A percentile compares a stretch with the other conserved stretches of the same genome.
Evolutionary conservation across 2,113 vertebrate genomes (phyloP).

Genomic region (Ceuthmochares aereus): DNA sequence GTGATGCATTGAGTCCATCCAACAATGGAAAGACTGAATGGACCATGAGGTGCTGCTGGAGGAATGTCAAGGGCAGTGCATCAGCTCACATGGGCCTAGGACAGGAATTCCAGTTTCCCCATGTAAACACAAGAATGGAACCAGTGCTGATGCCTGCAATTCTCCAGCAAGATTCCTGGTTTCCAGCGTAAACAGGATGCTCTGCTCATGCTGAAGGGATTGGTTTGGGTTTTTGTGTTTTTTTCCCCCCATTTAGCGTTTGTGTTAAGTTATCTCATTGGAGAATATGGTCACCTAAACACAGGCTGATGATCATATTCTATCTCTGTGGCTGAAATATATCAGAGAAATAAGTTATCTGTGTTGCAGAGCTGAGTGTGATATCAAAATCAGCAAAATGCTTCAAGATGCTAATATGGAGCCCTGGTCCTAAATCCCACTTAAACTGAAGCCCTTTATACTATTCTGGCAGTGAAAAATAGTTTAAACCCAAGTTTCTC

Average conservation of each 20-base stretch:
- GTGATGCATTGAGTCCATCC: background rate
- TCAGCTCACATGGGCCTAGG: background rate
- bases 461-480: background rate
- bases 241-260: background rate
- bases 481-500: background rate
- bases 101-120: background rate
- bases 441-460: rapidly evolving
- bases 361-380: background rate
- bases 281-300: background rate
- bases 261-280: background rate
- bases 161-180: background rate
- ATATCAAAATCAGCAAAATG: background rate
- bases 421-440: background rate
- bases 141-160: background rate
- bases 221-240: too few relatives aligned
- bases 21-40: background rate
- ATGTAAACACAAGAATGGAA: background rate
- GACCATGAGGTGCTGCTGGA: background rate
- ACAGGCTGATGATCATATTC: background rate
- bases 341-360: background rate
- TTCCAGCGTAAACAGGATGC: background rate
- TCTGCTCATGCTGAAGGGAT: background rate
- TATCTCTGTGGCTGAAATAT: rapidly evolving
- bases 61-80: background rate
- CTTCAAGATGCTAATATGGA: background rate